A percentile compares a stretch with the other conserved stretches of the same genome.
Conservation (phyloP, 2,888 invertebrate genomes). For the Antitype chi region DNA sequence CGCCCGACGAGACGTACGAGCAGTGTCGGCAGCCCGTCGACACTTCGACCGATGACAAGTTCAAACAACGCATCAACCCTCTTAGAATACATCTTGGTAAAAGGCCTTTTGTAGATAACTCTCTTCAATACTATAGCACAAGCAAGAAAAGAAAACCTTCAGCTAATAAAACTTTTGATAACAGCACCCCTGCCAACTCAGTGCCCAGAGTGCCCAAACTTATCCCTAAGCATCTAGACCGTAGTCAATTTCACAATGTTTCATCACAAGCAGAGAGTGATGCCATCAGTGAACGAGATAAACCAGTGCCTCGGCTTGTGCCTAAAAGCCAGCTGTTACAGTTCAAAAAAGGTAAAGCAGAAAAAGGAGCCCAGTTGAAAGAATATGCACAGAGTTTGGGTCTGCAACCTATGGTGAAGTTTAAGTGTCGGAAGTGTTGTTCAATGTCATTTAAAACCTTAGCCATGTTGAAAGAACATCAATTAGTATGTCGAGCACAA, state of each 20-base stretch:
- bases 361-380: slow-evolving; percentile 84
- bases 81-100: slow-evolving; percentile 87
- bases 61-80: slow-evolving; percentile 86
- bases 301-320: slow-evolving; percentile 87
- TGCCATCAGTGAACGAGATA: slow-evolving; percentile 83
- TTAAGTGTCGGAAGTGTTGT: slow-evolving; percentile 94
- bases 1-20: slow-evolving; percentile 72
- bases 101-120: slow-evolving; percentile 88
- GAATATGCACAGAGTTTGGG: slow-evolving; percentile 94
- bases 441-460: slow-evolving; percentile 92
- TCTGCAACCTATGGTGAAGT: slow-evolving; percentile 93
- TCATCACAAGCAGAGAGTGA: slow-evolving; percentile 76
- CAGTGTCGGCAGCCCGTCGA: slow-evolving; percentile 76
- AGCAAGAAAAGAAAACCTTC: slow-evolving; percentile 82
- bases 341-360: slow-evolving; percentile 86
- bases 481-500: slow-evolving; percentile 91
- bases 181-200: slow-evolving; percentile 71
- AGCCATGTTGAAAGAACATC: slow-evolving; percentile 93
- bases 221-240: slow-evolving; percentile 82
- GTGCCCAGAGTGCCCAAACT: slow-evolving; percentile 84
- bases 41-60: slow-evolving; percentile 79
- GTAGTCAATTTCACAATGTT: slow-evolving; percentile 82
- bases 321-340: slow-evolving; percentile 87
- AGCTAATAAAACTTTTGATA: slow-evolving; percentile 80
- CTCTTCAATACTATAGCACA: slow-evolving; percentile 80